A percentile compares a stretch with the other conserved stretches of the same genome.
phyloP scores from a whole-genome alignment of 1,140 invertebrate species.

The Gonioctena quinquepunctata region DNA sequence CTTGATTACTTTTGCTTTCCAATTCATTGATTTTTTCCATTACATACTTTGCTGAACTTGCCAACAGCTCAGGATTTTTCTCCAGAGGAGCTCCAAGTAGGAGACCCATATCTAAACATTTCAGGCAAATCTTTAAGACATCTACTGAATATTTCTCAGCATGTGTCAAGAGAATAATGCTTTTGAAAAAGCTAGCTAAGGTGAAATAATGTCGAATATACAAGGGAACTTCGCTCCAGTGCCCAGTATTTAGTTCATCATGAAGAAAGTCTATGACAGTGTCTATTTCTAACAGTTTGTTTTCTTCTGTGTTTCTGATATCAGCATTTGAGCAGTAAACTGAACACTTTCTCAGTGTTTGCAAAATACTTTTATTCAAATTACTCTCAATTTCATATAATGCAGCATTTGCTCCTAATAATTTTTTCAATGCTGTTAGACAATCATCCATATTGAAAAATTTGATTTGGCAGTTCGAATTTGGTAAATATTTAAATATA shows the following conservation, averaged over 20 bases:
- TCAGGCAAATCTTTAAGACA: slow-evolving; percentile 61
- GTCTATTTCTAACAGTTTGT: slow-evolving; percentile 42
- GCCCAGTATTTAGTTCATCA: slow-evolving; percentile 53
- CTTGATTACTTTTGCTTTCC: background rate
- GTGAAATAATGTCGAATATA: slow-evolving; percentile 49
- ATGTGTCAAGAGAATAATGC: slow-evolving; percentile 35
- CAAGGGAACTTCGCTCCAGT: slow-evolving; percentile 62
- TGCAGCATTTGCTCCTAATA: background rate
- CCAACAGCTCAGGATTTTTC: slow-evolving; percentile 58
- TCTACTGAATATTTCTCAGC: slow-evolving; percentile 2
- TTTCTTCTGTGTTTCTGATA: background rate
- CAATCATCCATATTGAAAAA: background rate
- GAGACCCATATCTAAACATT: slow-evolving; percentile 80
- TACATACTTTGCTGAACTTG: slow-evolving; percentile 59
- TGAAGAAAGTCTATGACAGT: slow-evolving; percentile 47
- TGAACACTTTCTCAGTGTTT: slow-evolving; percentile 16
- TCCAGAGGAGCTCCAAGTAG: slow-evolving; percentile 75
- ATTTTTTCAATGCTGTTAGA: background rate
- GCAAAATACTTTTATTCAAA: background rate
- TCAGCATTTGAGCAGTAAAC: background rate
- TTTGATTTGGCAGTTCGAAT: no score
- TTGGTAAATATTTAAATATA: no score
- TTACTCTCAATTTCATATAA: background rate
- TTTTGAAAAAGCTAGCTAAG: slow-evolving; percentile 54
- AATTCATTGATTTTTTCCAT: slow-evolving; percentile 24